Conservation (phyloP, 2,888 invertebrate species). For the Actias luna region DNA sequence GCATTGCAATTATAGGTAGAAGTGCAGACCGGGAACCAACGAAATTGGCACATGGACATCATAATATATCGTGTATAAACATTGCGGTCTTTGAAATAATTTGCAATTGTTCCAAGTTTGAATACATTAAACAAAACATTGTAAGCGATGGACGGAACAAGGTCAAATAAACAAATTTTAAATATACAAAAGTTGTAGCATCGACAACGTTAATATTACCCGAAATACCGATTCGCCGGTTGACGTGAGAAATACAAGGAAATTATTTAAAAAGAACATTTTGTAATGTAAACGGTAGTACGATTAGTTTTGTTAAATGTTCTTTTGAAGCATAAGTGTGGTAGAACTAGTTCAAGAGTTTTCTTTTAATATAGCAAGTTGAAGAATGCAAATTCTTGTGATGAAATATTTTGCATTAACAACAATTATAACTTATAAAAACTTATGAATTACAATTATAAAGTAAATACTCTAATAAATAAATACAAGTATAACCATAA, state of each 20-base stretch:
- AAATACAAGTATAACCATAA: too few species aligned
- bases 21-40: constrained; percentile 46
- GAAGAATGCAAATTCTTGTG: not conserved
- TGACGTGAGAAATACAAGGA: not conserved
- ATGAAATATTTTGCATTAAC: not conserved
- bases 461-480: too few species aligned
- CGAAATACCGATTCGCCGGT: constrained; percentile 19
- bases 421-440: not conserved
- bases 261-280: constrained; percentile 2
- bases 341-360: not conserved
- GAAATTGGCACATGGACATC: constrained; percentile 54
- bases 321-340: not conserved
- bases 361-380: not conserved
- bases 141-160: constrained; percentile 47
- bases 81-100: constrained; percentile 57
- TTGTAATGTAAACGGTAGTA: constrained; percentile 19
- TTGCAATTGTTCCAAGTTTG: constrained; percentile 57
- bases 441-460: too few species aligned
- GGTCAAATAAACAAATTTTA: constrained; percentile 51
- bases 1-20: constrained; percentile 22
- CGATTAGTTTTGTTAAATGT: constrained; percentile 20
- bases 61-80: constrained; percentile 40
- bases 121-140: constrained; percentile 57
- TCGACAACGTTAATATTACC: constrained; percentile 25
- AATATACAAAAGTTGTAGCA: constrained; percentile 42